phyloP scores from a whole-genome alignment of 2,888 invertebrate genomes.

The Pyrgus malvae region DNA sequence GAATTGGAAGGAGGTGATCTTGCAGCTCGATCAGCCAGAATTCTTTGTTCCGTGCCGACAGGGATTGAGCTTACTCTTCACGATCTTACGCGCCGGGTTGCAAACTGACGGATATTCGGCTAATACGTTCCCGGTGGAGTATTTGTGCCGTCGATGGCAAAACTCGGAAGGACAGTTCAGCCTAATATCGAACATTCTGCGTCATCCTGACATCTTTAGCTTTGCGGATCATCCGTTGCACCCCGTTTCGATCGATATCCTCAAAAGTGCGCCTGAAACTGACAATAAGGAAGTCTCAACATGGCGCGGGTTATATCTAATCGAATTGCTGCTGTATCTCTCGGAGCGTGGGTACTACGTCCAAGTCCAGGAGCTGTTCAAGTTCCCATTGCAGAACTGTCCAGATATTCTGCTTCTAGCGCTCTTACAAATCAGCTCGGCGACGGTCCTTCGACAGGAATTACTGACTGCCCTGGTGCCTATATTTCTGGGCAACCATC shows the following conservation, averaged over 20 bases:
- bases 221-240: conserved; percentile 92
- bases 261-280: conserved; percentile 94
- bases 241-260: conserved; percentile 88
- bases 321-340: conserved; percentile 89
- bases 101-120: conserved; percentile 69
- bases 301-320: conserved; percentile 93
- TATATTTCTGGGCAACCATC: conserved; percentile 93
- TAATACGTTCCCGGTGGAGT: conserved; percentile 88
- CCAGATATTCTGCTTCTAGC: conserved; percentile 94
- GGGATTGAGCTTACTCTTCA: conserved; percentile 85
- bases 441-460: conserved; percentile 88
- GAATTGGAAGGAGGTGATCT: conserved; percentile 92
- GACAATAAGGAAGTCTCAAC: conserved; percentile 92
- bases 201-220: conserved; percentile 93
- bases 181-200: conserved; percentile 88
- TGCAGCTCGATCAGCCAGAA: conserved; percentile 91
- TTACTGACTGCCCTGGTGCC: conserved; percentile 90
- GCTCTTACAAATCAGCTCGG: conserved; percentile 89
- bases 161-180: conserved; percentile 93
- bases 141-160: conserved; percentile 91
- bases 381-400: conserved; percentile 92
- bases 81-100: conserved; percentile 6
- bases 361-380: conserved; percentile 90
- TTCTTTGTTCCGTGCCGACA: conserved; percentile 90
- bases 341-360: conserved; percentile 89